Evolutionary conservation across 30 jellyfish, hydroid and myxozoan species (phyloP).

Genomic region (Hydra vulgaris): DNA sequence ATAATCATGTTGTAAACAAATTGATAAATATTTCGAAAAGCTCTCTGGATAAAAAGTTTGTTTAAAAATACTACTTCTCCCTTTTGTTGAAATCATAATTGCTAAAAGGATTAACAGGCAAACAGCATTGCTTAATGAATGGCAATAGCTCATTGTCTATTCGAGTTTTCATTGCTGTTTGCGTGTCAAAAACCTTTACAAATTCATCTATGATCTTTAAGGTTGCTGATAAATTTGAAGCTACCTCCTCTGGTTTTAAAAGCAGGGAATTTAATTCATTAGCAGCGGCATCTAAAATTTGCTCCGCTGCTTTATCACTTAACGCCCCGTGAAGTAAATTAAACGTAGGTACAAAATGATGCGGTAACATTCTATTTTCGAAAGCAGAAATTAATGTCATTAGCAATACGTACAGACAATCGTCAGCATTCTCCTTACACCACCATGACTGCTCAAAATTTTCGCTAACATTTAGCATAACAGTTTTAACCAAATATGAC

Average conservation of each 20-base stretch:
- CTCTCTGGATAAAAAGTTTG: too few species aligned
- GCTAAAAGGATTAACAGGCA: neutral
- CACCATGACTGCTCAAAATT: neutral
- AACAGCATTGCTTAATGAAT: neutral
- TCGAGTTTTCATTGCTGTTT: neutral
- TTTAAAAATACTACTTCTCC: too few species aligned
- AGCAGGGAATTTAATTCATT: neutral
- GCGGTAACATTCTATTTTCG: neutral
- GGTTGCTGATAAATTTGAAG: neutral
- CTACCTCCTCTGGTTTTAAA: neutral
- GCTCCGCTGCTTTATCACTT: neutral
- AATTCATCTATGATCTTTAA: neutral
- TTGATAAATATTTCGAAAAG: too few species aligned
- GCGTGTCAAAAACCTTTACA: neutral
- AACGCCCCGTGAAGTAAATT: neutral
- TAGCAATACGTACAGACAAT: neutral
- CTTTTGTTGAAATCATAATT: neutral
- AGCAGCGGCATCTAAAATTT: neutral
- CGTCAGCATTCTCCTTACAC: neutral
- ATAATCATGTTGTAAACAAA: too few species aligned
- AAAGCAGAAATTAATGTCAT: neutral
- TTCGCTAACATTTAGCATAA: neutral
- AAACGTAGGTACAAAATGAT: neutral
- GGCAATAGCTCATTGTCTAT: neutral
- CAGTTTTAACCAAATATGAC: constrained; percentile 8